A percentile compares a stretch with the other conserved stretches of the same genome.
These are phyloP conservation scores for Parasteatoda tepidariorum DNA, from an alignment of 1,140 invertebrate genomes.

Conservation along the genomic window DNA sequence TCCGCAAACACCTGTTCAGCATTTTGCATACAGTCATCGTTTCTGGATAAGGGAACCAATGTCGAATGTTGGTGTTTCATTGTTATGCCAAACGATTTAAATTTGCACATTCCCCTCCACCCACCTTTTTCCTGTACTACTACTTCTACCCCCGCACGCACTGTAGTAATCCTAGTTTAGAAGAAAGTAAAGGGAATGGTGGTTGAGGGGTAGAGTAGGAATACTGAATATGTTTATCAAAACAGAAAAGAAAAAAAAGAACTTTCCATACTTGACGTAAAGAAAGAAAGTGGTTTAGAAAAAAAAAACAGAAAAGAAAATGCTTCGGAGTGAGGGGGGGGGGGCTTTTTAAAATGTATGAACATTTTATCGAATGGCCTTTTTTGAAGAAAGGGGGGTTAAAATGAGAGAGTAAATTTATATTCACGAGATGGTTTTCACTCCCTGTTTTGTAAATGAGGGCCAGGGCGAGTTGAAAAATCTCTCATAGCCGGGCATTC, in stretches of 20 bases:
- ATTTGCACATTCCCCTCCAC: constrained; percentile 19
- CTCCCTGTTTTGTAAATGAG: constrained; percentile 59
- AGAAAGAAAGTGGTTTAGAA: constrained; percentile 21
- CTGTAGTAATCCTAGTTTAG: constrained; percentile 29
- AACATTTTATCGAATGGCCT: constrained; percentile 60
- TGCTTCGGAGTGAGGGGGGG: not conserved
- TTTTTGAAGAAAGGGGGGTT: constrained; percentile 9
- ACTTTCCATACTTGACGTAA: not conserved
- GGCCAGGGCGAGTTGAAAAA: constrained; percentile 30
- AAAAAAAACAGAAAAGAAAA: not conserved
- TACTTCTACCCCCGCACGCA: not conserved
- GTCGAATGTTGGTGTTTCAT: constrained; percentile 41
- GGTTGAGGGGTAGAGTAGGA: not conserved
- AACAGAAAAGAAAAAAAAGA: constrained; percentile 31
- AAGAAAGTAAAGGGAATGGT: not conserved
- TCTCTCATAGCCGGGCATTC: constrained; percentile 11
- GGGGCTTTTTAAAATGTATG: constrained; percentile 61
- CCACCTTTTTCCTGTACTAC: not conserved
- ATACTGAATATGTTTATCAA: constrained; percentile 60
- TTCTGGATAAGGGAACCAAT: not conserved
- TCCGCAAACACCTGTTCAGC: not conserved
- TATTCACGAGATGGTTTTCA: constrained; percentile 55
- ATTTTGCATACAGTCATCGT: not conserved
- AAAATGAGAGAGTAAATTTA: constrained; percentile 33
- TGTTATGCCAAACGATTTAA: constrained; percentile 39